Evolutionary conservation across 1,140 invertebrate genomes (phyloP).

Genomic region (Teleogryllus occipitalis): DNA sequence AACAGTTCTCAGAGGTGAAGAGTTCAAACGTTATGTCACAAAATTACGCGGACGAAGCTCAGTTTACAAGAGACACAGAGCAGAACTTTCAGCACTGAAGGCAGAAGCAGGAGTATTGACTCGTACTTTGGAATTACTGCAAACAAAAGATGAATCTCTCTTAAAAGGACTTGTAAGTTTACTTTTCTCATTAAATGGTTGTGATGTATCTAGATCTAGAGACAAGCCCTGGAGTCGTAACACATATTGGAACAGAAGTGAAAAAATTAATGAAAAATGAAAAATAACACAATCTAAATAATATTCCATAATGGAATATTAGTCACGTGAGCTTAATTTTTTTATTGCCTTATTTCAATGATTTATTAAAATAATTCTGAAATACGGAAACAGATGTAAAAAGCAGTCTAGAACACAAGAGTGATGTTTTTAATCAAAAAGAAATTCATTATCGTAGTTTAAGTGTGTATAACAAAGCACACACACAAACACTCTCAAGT

Average conservation of each 20-base stretch:
- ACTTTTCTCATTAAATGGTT: neutral
- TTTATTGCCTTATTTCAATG: no score
- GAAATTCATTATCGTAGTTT: no score
- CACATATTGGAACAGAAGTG: neutral
- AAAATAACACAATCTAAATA: neutral
- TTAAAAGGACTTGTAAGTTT: slow-evolving; percentile 39
- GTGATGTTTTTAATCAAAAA: no score
- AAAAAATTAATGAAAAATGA: neutral
- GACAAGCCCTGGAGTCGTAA: no score
- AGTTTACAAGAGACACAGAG: slow-evolving; percentile 67
- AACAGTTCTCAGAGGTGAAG: slow-evolving; percentile 64
- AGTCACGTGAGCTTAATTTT: neutral
- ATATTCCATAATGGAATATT: neutral
- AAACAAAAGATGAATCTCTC: slow-evolving; percentile 38
- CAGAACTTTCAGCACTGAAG: slow-evolving; percentile 60
- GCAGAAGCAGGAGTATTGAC: slow-evolving; percentile 58
- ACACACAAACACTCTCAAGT: no score
- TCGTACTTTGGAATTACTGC: slow-evolving; percentile 53
- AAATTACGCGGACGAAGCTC: slow-evolving; percentile 67
- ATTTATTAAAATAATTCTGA: no score
- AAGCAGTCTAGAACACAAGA: no score
- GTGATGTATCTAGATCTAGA: neutral
- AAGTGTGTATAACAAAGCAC: no score
- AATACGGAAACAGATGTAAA: no score
- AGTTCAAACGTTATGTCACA: slow-evolving; percentile 75